Percentiles rank a stretch among this genome's conserved stretches.
These are phyloP conservation scores for Ips nitidus DNA, from an alignment of 1,140 invertebrate species.

Conservation along the genomic window DNA sequence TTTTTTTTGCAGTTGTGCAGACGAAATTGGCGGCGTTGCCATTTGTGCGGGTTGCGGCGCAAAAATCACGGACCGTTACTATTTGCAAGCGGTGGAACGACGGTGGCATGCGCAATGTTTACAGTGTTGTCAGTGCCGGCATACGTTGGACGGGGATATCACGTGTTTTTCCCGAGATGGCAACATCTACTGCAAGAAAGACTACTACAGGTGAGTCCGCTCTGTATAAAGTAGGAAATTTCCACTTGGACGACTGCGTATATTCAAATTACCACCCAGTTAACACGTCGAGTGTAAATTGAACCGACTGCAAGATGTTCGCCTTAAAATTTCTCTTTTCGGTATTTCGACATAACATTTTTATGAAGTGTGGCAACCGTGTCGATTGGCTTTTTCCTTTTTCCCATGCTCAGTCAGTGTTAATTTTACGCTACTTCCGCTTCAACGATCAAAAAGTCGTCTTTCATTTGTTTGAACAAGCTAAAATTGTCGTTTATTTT, in stretches of 20 bases:
- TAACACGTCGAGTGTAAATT: constrained; percentile 11
- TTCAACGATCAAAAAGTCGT: too few relatives aligned
- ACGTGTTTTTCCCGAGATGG: constrained; percentile 93
- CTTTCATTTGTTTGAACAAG: too few relatives aligned
- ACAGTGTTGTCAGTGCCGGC: constrained; percentile 88
- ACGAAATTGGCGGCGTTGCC: constrained; percentile 54
- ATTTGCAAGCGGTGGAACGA: constrained; percentile 88
- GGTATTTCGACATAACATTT: too few relatives aligned
- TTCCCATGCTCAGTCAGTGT: too few relatives aligned
- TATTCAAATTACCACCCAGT: neutral
- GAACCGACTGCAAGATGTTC: neutral
- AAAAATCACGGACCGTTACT: constrained; percentile 85
- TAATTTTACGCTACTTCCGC: too few relatives aligned
- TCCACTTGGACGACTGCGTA: neutral
- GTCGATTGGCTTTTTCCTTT: too few relatives aligned
- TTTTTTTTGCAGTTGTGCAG: constrained; percentile 35
- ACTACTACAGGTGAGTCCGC: constrained; percentile 88
- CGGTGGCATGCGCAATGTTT: constrained; percentile 92
- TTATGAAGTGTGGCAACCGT: too few relatives aligned
- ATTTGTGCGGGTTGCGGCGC: constrained; percentile 84
- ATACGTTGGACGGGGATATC: constrained; percentile 85
- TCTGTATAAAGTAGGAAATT: constrained; percentile 4
- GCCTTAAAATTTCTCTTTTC: too few relatives aligned
- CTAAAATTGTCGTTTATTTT: too few relatives aligned
- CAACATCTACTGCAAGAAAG: constrained; percentile 95